A percentile compares a stretch with the other conserved stretches of the same genome.
Evolutionary conservation across 2,888 invertebrate species (phyloP).

Genomic region (Drosophila picticornis): DNA sequence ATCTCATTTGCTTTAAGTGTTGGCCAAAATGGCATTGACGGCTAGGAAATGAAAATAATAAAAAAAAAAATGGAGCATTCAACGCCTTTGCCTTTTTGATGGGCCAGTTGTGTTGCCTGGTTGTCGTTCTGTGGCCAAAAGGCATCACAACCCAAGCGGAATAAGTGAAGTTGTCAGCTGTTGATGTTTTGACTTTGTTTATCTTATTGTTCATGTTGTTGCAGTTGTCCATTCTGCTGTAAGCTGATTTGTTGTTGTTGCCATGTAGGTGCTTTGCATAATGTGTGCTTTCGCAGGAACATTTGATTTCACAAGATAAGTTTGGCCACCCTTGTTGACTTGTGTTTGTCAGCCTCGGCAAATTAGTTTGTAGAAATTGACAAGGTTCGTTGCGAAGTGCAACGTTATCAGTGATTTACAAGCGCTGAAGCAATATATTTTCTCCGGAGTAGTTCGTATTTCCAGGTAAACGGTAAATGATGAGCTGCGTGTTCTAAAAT

Average conservation of each 20-base stretch:
- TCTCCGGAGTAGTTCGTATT: neutral
- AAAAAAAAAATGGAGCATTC: slow-evolving; percentile 33
- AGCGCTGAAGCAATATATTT: slow-evolving; percentile 6
- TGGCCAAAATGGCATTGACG: slow-evolving; percentile 58
- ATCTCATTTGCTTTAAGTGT: slow-evolving; percentile 68
- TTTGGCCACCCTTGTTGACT: slow-evolving; percentile 6
- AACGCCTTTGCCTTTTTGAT: slow-evolving; percentile 60
- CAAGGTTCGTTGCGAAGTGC: slow-evolving; percentile 5
- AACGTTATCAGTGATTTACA: slow-evolving; percentile 1
- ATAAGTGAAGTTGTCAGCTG: slow-evolving; percentile 76
- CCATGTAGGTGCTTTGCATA: slow-evolving; percentile 59
- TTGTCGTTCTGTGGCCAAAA: slow-evolving; percentile 49
- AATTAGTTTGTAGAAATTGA: slow-evolving; percentile 38
- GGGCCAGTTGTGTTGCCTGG: slow-evolving; percentile 45
- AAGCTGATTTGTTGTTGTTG: slow-evolving; percentile 34
- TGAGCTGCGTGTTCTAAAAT: neutral
- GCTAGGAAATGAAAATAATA: slow-evolving; percentile 47
- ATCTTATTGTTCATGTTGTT: slow-evolving; percentile 35
- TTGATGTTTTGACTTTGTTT: slow-evolving; percentile 60
- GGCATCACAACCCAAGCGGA: slow-evolving; percentile 68
- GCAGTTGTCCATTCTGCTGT: slow-evolving; percentile 28
- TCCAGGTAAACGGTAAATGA: neutral
- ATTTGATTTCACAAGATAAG: slow-evolving; percentile 53
- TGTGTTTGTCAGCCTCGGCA: neutral
- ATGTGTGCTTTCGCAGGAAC: slow-evolving; percentile 41